phyloP scores from a whole-genome alignment of 2,113 vertebrate species.

The Microcebus murinus region DNA sequence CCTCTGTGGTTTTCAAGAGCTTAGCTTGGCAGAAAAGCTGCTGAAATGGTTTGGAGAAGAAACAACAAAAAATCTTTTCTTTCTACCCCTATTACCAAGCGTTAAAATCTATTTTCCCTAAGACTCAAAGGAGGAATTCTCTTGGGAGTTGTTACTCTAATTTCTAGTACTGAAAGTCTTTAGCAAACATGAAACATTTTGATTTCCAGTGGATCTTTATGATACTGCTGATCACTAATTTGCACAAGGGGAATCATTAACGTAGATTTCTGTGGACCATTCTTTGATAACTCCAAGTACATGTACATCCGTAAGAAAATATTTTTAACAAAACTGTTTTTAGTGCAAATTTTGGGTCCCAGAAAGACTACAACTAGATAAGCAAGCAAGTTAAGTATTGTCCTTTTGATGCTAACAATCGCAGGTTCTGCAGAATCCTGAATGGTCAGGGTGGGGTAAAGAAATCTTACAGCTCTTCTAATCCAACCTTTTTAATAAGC shows the following conservation, averaged over 20 bases:
- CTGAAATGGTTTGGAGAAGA: neutral
- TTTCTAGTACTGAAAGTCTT: neutral
- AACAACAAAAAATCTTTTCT: slow-evolving; percentile 25
- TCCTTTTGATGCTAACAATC: neutral
- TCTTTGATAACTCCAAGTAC: neutral
- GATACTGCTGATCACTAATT: neutral
- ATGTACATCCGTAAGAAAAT: neutral
- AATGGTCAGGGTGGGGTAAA: neutral
- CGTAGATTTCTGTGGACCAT: neutral
- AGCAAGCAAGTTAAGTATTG: neutral
- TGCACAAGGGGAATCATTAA: neutral
- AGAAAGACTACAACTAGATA: neutral
- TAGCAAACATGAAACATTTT: neutral
- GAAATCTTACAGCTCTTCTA: neutral
- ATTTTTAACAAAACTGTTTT: slow-evolving; percentile 26
- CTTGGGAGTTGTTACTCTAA: neutral
- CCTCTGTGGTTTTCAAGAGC: slow-evolving; percentile 13
- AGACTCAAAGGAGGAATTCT: slow-evolving; percentile 3
- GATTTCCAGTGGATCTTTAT: slow-evolving; percentile 6
- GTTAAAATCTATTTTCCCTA: neutral
- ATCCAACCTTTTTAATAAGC: neutral
- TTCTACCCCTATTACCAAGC: neutral
- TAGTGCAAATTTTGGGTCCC: neutral
- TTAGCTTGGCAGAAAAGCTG: slow-evolving; percentile 1
- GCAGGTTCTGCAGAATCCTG: neutral